Evolutionary conservation across 64 coral and sea anemone species (phyloP).

Genomic region (Stichodactyla mertensii): DNA sequence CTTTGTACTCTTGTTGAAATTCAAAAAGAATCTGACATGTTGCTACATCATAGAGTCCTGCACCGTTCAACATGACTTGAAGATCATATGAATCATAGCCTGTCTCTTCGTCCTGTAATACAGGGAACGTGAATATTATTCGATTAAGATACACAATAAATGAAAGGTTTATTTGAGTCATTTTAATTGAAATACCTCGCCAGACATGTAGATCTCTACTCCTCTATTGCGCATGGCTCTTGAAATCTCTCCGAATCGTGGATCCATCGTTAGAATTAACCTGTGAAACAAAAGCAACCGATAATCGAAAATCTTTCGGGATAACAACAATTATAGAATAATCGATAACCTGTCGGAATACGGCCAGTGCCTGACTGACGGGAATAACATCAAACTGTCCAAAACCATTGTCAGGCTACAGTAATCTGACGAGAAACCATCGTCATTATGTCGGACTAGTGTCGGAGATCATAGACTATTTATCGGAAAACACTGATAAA

Average conservation of each 20-base stretch:
- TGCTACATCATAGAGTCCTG: conserved; percentile 21
- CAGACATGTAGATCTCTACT: conserved; percentile 83
- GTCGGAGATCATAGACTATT: not conserved
- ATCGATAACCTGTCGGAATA: not conserved
- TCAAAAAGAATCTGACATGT: conserved; percentile 17
- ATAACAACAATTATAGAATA: not conserved
- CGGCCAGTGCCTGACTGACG: not conserved
- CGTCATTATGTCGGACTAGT: not conserved
- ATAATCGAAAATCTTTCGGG: not conserved
- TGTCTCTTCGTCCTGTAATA: conserved; percentile 22
- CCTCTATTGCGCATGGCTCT: conserved; percentile 98
- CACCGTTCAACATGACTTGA: conserved; percentile 39
- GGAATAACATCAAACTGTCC: not conserved
- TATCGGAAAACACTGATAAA: not conserved
- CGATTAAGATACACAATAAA: not conserved
- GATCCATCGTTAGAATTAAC: conserved; percentile 90
- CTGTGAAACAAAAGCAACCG: conserved; percentile 10
- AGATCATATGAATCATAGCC: conserved; percentile 46
- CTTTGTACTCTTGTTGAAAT: conserved; percentile 39
- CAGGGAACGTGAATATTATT: not conserved
- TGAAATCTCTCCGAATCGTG: conserved; percentile 91
- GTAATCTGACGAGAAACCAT: not conserved
- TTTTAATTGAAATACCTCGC: conserved; percentile 48
- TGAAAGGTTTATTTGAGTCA: not conserved
- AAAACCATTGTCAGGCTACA: no score